Base-by-base conservation (phyloP, 2,113 vertebrate species). In the Nematolebias whitei region DNA sequence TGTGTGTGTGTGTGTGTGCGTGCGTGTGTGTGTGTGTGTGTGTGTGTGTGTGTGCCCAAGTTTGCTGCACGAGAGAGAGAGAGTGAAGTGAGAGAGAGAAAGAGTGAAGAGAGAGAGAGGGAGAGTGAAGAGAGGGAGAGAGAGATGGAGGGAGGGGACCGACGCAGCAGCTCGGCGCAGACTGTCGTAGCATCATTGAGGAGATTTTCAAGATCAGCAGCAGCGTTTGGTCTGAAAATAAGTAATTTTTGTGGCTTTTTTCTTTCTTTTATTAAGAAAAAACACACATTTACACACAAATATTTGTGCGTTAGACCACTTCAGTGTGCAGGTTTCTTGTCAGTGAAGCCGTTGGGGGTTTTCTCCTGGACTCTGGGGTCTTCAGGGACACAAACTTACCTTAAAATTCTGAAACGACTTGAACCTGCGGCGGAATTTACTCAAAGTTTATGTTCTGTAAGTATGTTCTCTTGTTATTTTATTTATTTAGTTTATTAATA, bases 91-190 rank as follows among this genome's bases (percentile, higher is more conserved):
- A 26, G 23, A 5, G 45, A 15, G 48, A 23, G 51, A n/a, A 38
- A 18, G 73, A 63, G 18, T 67, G 18, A 53, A 32, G 76, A 15
- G 68, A 35, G 62, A 10, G 71, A 18, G 53, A 13, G 71, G 1
- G 70, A 2, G 55, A 15, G 4, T 50, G 18, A 49, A 13, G 55
- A 52, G 80, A 29, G 59, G n/a, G 71, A 18, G 68, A 53, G 74
- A 44, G 65, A 39, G 74, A 47, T 66, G 69, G 74, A 41, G 78
- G 63, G 71, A 82, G 76, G 59, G 67, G 66, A 55, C 75, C 60
- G 82, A 83, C 83, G 74, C 86, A 87, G 85, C 83, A 88, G 74
- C 81, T 71, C 63, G 48, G 39, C 68, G 40, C 83, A 73, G 75
- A 79, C 83, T 84, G 77, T 82, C 71, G 66, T 75, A 43, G 74